Base-by-base conservation (phyloP, 2,888 invertebrate species). In the Sarcophaga variegata region DNA sequence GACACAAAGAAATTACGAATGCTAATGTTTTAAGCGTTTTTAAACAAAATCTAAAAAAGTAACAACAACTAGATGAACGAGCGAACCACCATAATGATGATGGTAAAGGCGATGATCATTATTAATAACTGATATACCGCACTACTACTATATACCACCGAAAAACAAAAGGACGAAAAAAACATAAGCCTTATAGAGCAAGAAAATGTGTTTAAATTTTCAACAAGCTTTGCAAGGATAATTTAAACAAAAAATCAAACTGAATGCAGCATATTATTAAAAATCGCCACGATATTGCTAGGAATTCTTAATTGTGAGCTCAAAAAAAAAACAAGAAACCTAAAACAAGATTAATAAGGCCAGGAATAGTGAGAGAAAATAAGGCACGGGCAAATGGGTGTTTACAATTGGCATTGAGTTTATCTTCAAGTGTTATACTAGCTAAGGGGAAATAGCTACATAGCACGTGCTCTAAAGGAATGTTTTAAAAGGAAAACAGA, bases 381-480 rank as follows among this genome's bases (percentile, higher is more conserved):
- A 20, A 67, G 45, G 12, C 22, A 59, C 27, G 27, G 64, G 49
- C 14, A 49, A 49, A 14, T 49, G 49, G 49, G 49, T 49, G 49
- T 49, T 49, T 49, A 49, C 49, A 49, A 49, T 14, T 14, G 4
- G 4, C 49, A 49, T 14, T 14, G 4, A 49, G 49, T 49, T 14
- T 14, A 14, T 4, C 4, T 49, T 49, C 14, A 49, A 49, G 14
- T 49, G 49, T 49, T 49, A 14, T 14, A 49, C 11, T 14, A 5
- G 11, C 3, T 11, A 12, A 78, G 78, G 83, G 72, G 83, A 78
- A 83, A 63, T 78, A 54, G 63, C 47, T 59, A 67, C 49, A 79
- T 76, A 37, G 69, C 87, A 87, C 87, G 84, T 87, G 87, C 87
- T 87, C 79, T 79, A 67, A 75, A 79, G 83, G 86, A 87, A 87